These are phyloP conservation scores for Nycticorax nycticorax DNA, from an alignment of 2,113 vertebrate genomes.

Conservation along the genomic window DNA sequence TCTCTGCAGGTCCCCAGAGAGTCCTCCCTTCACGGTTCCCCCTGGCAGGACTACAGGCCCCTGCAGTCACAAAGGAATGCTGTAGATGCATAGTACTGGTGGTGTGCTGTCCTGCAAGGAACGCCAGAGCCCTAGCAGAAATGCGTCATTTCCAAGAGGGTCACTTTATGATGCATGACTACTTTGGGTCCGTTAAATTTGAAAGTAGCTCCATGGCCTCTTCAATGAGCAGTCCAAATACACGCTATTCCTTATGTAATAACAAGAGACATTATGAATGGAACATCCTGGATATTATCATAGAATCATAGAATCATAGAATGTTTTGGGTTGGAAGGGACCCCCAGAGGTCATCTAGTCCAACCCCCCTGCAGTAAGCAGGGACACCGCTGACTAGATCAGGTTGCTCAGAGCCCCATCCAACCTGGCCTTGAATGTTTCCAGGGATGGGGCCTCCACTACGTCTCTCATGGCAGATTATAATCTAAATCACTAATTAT, in stretches of 20 bases:
- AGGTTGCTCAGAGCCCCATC: too few relatives aligned
- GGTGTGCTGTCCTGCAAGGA: neutral
- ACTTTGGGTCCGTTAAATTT: neutral
- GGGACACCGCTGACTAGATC: too few relatives aligned
- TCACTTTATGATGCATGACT: neutral
- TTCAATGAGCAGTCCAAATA: accelerated
- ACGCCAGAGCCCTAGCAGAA: neutral
- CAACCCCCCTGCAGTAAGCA: too few relatives aligned
- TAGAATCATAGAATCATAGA: too few relatives aligned
- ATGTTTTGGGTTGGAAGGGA: too few relatives aligned
- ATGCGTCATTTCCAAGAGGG: neutral
- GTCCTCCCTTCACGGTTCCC: neutral
- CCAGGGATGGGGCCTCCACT: too few relatives aligned
- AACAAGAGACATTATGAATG: neutral
- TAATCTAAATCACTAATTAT: neutral
- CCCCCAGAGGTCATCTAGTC: too few relatives aligned
- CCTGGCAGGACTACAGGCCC: neutral
- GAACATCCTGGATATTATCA: neutral
- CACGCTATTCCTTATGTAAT: neutral
- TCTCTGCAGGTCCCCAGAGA: neutral
- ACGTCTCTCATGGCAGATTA: too few relatives aligned
- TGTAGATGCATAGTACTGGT: neutral
- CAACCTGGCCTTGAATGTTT: too few relatives aligned
- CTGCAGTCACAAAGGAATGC: neutral
- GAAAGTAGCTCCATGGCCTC: neutral